These are phyloP conservation scores for Sesia bembeciformis DNA, from an alignment of 2,888 invertebrate species.

Conservation along the genomic window DNA sequence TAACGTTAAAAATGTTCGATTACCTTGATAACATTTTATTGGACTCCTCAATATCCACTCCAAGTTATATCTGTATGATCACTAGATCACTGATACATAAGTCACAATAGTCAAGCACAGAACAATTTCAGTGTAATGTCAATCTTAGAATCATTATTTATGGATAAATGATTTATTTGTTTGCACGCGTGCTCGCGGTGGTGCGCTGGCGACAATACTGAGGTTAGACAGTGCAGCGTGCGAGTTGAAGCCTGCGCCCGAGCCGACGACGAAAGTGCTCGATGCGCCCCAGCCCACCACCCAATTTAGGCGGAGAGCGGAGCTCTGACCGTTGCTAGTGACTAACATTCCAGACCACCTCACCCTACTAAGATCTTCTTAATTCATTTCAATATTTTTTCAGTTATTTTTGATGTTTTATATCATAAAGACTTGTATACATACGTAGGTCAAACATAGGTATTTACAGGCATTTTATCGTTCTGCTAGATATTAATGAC, in stretches of 20 bases:
- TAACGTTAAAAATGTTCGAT: constrained; percentile 6
- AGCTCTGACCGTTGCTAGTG: constrained; percentile 9
- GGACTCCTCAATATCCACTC: constrained; percentile 31
- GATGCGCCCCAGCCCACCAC: constrained; percentile 1
- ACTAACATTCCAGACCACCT: constrained; percentile 16
- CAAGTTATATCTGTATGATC: constrained; percentile 17
- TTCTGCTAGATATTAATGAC: no score
- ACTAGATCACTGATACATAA: constrained; percentile 44
- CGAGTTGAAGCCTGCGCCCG: constrained; percentile 40
- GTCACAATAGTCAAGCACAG: constrained; percentile 37
- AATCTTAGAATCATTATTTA: not conserved
- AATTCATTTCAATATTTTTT: no score
- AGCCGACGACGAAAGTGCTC: constrained; percentile 5
- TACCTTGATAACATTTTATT: constrained; percentile 41
- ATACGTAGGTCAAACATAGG: no score
- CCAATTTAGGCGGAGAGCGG: constrained; percentile 1
- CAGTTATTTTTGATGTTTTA: no score
- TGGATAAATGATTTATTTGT: constrained; percentile 4
- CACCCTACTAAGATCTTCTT: constrained; percentile 13
- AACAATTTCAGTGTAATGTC: constrained; percentile 17
- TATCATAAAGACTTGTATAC: no score
- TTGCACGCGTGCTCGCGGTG: constrained; percentile 38
- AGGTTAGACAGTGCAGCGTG: constrained; percentile 16
- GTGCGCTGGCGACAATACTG: constrained; percentile 45
- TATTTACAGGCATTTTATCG: no score